Evolutionary conservation across 2,797 vertebrate species (phyloP).

Genomic region (Acanthiza pusilla): DNA sequence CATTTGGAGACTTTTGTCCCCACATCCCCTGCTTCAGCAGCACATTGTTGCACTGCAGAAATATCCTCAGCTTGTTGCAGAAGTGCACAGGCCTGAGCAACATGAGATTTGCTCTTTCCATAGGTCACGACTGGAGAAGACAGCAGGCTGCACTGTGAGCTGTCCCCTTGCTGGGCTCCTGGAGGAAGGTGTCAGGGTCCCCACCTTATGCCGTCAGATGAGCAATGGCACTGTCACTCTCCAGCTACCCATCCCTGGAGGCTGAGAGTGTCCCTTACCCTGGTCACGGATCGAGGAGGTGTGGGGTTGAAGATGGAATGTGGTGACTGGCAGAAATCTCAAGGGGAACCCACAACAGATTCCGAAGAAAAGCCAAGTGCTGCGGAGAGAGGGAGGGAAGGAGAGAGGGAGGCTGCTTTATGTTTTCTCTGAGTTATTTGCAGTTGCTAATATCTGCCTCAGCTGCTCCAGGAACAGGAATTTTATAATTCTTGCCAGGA

Average conservation of each 20-base stretch:
- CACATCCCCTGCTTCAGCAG: fast-evolving
- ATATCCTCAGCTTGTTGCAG: neutral
- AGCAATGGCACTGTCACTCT: neutral
- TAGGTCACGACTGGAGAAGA: neutral
- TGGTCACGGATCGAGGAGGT: fast-evolving
- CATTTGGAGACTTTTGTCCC: neutral
- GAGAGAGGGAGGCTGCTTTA: neutral
- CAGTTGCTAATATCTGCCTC: neutral
- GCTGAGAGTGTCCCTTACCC: neutral
- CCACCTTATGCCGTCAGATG: neutral
- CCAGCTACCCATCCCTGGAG: neutral
- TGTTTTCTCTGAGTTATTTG: neutral
- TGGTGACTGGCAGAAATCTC: neutral
- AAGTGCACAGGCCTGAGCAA: neutral
- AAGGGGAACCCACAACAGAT: neutral
- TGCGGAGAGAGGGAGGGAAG: neutral
- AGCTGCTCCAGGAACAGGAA: neutral
- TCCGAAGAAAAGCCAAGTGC: neutral
- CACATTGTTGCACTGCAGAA: neutral
- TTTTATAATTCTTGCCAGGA: neutral
- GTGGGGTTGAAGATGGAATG: neutral
- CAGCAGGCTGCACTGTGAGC: neutral
- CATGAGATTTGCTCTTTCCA: neutral
- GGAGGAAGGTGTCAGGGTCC: neutral
- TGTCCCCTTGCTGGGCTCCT: neutral